Conservation (phyloP, 2,113 vertebrate species). For the Guaruba guarouba region DNA sequence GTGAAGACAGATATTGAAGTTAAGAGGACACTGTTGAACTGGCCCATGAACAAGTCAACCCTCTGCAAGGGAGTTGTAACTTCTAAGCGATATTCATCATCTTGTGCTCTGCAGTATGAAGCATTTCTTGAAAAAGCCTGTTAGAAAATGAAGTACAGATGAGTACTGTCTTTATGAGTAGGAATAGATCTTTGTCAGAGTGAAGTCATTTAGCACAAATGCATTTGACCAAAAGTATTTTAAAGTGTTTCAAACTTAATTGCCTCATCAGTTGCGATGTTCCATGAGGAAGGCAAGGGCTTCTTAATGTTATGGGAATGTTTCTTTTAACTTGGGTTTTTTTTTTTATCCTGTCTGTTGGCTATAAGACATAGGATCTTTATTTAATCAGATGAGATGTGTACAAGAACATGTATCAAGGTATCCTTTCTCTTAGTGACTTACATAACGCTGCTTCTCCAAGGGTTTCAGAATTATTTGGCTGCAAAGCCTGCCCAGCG, state of each 20-base stretch:
- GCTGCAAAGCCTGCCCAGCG: neutral
- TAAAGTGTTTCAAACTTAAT: constrained; percentile 49
- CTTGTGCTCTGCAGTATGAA: constrained; percentile 83
- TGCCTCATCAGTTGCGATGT: constrained; percentile 45
- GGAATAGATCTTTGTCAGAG: constrained; percentile 43
- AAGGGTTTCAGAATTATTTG: neutral
- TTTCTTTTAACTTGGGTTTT: neutral
- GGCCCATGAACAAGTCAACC: constrained; percentile 88
- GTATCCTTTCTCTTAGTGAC: neutral
- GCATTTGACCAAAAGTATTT: constrained; percentile 46
- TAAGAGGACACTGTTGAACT: constrained; percentile 86
- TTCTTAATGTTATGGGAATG: neutral
- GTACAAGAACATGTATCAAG: neutral
- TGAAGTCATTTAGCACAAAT: constrained; percentile 57
- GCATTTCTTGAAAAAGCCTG: constrained; percentile 87
- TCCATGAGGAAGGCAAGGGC: neutral
- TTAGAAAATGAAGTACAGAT: constrained; percentile 62
- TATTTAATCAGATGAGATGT: neutral
- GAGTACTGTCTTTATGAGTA: constrained; percentile 15
- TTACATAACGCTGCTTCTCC: neutral
- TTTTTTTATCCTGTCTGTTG: neutral
- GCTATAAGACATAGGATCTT: neutral
- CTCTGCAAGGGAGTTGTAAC: constrained; percentile 87
- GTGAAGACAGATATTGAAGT: constrained; percentile 87
- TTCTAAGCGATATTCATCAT: constrained; percentile 89